Conservation (phyloP, 2,113 vertebrate genomes). For the Phodopus roborovskii region DNA sequence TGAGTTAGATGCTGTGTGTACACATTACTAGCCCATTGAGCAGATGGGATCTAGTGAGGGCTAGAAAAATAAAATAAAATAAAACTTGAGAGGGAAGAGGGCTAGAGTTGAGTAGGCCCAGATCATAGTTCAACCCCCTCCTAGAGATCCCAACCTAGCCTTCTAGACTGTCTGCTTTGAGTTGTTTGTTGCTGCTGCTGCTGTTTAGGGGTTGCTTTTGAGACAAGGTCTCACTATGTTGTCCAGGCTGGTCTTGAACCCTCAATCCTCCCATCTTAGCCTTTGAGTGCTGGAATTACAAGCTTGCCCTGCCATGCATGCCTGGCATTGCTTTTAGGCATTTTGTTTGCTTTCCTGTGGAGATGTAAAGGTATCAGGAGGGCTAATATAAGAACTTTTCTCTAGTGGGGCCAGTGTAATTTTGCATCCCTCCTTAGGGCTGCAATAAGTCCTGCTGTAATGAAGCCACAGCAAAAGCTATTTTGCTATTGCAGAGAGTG, state of each 20-base stretch:
- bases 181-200: neutral
- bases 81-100: neutral
- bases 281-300: neutral
- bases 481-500: neutral
- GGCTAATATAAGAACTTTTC: slow-evolving; percentile 12
- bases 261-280: neutral
- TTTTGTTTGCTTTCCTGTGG: neutral
- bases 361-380: neutral
- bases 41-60: neutral
- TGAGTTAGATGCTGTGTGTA: neutral
- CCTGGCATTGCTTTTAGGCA: neutral
- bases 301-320: too few species aligned
- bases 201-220: neutral
- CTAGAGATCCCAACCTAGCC: neutral
- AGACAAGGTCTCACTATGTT: neutral
- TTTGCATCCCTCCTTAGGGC: slow-evolving; percentile 40
- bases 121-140: neutral
- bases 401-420: slow-evolving; percentile 1
- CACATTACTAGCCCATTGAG: neutral
- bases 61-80: neutral
- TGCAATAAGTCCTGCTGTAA: neutral
- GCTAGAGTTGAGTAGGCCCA: neutral
- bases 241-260: neutral
- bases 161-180: neutral
- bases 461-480: neutral